These are phyloP conservation scores for Hirtodrosophila trivittata DNA, from an alignment of 2,888 invertebrate genomes.

Conservation along the genomic window DNA sequence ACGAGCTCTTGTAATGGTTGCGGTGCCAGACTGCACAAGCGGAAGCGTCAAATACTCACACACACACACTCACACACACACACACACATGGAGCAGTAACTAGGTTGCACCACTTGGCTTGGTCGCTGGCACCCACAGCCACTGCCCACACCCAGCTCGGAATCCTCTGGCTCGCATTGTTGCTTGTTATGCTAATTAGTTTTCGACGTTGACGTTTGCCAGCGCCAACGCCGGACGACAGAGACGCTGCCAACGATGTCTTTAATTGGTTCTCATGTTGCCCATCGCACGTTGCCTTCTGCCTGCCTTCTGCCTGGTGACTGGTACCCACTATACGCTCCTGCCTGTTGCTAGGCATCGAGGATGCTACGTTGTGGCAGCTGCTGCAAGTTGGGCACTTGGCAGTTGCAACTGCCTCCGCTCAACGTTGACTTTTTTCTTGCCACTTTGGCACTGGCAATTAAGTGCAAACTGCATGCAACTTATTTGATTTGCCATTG, in stretches of 20 bases:
- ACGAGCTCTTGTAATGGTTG: constrained; percentile 5
- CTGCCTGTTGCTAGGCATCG: constrained; percentile 7
- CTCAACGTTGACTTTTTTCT: constrained; percentile 35
- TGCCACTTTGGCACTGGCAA: constrained; percentile 77
- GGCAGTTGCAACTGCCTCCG: constrained; percentile 33
- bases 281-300: constrained; percentile 44
- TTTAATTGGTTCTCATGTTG: constrained; percentile 82
- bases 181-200: constrained; percentile 82
- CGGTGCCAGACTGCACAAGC: constrained; percentile 21
- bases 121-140: constrained; percentile 3
- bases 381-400: constrained; percentile 28
- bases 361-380: constrained; percentile 11
- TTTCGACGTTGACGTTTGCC: constrained; percentile 81
- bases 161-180: constrained; percentile 51
- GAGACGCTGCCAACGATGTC: constrained; percentile 68
- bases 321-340: neutral
- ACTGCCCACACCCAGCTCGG: neutral
- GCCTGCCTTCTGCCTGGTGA: constrained; percentile 19
- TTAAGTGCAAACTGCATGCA: constrained; percentile 69
- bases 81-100: constrained; percentile 23
- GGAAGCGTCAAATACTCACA: constrained; percentile 32
- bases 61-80: constrained; percentile 8
- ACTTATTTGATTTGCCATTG: constrained; percentile 70
- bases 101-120: constrained; percentile 36
- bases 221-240: constrained; percentile 61